These are phyloP conservation scores for Camelus bactrianus DNA, from an alignment of 2,113 vertebrate species.

Conservation along the genomic window DNA sequence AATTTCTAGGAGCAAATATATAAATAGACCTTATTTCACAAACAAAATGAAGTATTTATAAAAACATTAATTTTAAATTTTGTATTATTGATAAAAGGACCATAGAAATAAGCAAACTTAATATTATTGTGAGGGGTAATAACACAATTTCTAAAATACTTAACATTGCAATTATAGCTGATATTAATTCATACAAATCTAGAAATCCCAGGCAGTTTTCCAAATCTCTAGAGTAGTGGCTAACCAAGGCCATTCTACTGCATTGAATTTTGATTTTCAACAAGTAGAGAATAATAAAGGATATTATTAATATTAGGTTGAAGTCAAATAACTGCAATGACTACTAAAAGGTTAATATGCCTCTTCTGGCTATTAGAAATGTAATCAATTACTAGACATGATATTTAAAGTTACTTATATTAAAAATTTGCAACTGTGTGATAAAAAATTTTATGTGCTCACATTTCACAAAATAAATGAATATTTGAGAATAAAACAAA, in stretches of 20 bases:
- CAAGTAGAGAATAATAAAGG: not conserved
- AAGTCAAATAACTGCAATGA: not conserved
- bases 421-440: not conserved
- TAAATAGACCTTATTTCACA: not conserved
- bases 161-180: not conserved
- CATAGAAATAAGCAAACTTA: not conserved
- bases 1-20: not conserved
- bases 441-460: not conserved
- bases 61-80: not conserved
- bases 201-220: not conserved
- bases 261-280: not conserved
- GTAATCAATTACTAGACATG: not conserved
- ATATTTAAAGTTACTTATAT: not conserved
- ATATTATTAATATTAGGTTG: not conserved
- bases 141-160: not conserved
- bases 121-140: not conserved
- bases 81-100: not conserved
- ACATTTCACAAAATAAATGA: conserved; percentile 19
- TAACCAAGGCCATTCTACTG: not conserved
- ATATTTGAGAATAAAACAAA: not conserved
- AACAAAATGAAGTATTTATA: not conserved
- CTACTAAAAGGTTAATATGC: not conserved
- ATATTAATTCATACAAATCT: not conserved
- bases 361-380: not conserved
- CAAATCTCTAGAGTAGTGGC: not conserved